Base-by-base conservation (phyloP, 2,888 invertebrate genomes). In the Sarcophaga caerulescens region DNA sequence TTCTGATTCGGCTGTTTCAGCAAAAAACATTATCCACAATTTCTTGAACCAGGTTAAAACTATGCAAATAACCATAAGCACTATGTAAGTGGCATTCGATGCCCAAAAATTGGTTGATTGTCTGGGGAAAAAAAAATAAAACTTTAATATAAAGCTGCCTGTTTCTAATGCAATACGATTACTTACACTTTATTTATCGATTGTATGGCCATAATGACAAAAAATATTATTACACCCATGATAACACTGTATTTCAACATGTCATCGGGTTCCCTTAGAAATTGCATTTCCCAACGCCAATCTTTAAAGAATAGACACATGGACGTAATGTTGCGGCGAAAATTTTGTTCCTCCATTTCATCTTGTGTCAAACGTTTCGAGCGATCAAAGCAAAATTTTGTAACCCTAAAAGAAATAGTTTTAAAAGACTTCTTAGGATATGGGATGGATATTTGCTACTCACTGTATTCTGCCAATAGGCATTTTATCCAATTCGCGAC, bases 181-280 rank as follows among this genome's bases (percentile, higher is more conserved):
- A 89, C 91, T 90, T 85, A 93, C 93, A 91, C 89, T 81, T 91
- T 91, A 89, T 95, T 94, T 57, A 96, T 91, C 80, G 95, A 94
- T 89, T 96, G 96, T 68, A 96, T 94, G 12, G 95, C 89, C 77
- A 95, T 94, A 59, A 95, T 94, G 80, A 95, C 94, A 17, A 95
- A 84, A 65, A 96, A 93, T 21, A 96, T 94, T 59, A 95, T 90
- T 52, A 95, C 93, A 52, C 95, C 94, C 88, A 95, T 94, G 1
- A 95, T 93, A 47, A 96, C 93, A 90, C 96, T 98, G 92, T 97
- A 98, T 91, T 97, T 97, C 90, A 97, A 97, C 87, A 98, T 94
- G 0, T 97, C 96, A 93, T 98, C 98, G 0, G 96, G 95, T 88
- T 97, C 95, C 74, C 94, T 93, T 71, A 97, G 93, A 92, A 96